phyloP scores from a whole-genome alignment of 2,888 invertebrate genomes.

The Aspidapion aeneum region DNA sequence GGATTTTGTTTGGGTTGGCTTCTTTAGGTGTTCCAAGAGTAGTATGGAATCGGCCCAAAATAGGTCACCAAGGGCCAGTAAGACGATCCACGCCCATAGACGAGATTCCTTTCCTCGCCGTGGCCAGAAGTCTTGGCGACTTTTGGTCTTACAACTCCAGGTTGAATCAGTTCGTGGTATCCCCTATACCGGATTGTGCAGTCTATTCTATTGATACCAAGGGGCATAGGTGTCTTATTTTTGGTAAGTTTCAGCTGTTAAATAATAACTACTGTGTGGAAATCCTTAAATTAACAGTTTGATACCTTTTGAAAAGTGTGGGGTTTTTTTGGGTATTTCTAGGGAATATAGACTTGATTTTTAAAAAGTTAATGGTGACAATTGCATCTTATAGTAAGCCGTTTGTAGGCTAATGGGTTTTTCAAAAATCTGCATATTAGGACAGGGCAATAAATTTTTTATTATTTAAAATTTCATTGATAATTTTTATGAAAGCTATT shows the following conservation, averaged over 20 bases:
- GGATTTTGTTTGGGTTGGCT: too few relatives aligned
- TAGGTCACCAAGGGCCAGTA: constrained; percentile 83
- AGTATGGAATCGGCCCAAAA: constrained; percentile 92
- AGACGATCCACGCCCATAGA: constrained; percentile 87
- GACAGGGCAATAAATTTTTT: too few relatives aligned
- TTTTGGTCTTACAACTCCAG: constrained; percentile 96
- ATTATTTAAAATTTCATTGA: too few relatives aligned
- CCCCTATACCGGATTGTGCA: constrained; percentile 93
- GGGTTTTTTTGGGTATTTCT: neutral
- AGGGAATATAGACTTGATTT: neutral
- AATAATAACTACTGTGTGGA: too few relatives aligned
- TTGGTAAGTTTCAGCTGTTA: constrained; percentile 48
- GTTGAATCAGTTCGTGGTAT: constrained; percentile 91
- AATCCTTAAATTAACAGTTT: too few relatives aligned
- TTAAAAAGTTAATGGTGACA: too few relatives aligned
- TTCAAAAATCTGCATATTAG: too few relatives aligned
- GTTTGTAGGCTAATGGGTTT: too few relatives aligned
- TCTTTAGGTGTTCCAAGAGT: constrained; percentile 87
- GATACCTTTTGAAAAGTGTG: too few relatives aligned
- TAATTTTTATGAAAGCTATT: too few relatives aligned
- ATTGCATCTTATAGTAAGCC: too few relatives aligned
- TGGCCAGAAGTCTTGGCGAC: constrained; percentile 94
- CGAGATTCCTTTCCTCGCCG: constrained; percentile 93
- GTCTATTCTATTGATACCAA: constrained; percentile 79
- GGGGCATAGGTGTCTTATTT: constrained; percentile 80